phyloP scores from a whole-genome alignment of 2,113 vertebrate genomes.

The Ailuropoda melanoleuca region DNA sequence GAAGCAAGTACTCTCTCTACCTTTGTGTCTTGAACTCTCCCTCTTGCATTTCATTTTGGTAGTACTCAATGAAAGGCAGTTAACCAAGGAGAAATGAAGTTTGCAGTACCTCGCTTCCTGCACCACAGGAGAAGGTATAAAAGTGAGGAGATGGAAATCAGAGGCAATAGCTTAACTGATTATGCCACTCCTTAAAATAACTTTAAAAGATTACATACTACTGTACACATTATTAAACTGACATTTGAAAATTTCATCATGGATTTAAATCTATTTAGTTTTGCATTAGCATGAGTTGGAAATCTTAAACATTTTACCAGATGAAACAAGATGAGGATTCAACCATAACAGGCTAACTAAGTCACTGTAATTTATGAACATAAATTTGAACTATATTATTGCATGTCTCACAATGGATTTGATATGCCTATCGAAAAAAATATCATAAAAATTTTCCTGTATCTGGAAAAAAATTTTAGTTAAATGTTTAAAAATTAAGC shows the following conservation, averaged over 20 bases:
- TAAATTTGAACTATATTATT: not conserved
- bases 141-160: not conserved
- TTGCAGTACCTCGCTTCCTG: not conserved
- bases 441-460: not conserved
- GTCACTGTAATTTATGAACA: not conserved
- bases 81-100: not conserved
- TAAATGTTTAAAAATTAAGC: not conserved
- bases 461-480: not conserved
- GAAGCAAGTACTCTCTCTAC: not conserved
- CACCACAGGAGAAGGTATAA: not conserved
- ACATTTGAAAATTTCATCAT: not conserved
- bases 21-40: not conserved
- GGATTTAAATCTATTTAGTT: not conserved
- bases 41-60: not conserved
- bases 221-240: not conserved
- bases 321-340: not conserved
- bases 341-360: not conserved
- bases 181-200: not conserved
- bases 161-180: not conserved
- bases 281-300: not conserved
- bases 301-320: not conserved
- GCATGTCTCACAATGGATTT: not conserved
- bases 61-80: not conserved
- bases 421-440: not conserved
- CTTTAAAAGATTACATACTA: not conserved